Evolutionary conservation across 2,888 invertebrate species (phyloP), one percentile per base, ranked within the genome.

Genomic region (Mallateleia sp.): DNA sequence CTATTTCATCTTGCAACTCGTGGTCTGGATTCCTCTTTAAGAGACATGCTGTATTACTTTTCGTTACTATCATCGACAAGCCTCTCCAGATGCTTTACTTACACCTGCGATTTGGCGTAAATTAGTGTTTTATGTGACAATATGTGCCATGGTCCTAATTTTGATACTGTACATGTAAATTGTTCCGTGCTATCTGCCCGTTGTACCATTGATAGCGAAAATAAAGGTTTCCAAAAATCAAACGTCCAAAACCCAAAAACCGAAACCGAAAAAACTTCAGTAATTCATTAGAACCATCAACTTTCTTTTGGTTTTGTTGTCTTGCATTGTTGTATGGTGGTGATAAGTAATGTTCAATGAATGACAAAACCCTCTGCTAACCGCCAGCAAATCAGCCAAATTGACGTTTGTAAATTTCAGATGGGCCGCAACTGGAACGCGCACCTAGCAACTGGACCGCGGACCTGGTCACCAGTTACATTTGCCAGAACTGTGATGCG

Each of bases 401-500:
- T 52, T 52, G 7, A 56, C 28, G 5, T 81, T 81, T 84, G 25
- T 86, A 67, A 28, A 86, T 92, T 92, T 91, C 92, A 92, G 92
- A 91, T 92, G 3, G 47, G 67, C 52, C 77, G 45, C 32, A 77
- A 58, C 78, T 80, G 88, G 80, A 83, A 80, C 64, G 11, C 79
- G 67, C 84, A 86, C 66, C 72, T 82, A 72, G 82, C 47, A 89
- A 88, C 78, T 80, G 88, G 80, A 83, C 81, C 64, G 11, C 79
- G 67, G 85, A 86, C 66, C 72, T 82, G 20, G 83, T 92, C 25
- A 89, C 88, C 24, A 92, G 90, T 87, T 94, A 92, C 91, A 89
- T 94, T 82, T 94, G 94, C 83, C 92, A 91, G 25, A 91, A 93
- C 64, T 95, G 95, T 91, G 91, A 93, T 89, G 93, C 93, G 2